phyloP scores from a whole-genome alignment of 1,140 invertebrate species.

The Fopius arisanus region DNA sequence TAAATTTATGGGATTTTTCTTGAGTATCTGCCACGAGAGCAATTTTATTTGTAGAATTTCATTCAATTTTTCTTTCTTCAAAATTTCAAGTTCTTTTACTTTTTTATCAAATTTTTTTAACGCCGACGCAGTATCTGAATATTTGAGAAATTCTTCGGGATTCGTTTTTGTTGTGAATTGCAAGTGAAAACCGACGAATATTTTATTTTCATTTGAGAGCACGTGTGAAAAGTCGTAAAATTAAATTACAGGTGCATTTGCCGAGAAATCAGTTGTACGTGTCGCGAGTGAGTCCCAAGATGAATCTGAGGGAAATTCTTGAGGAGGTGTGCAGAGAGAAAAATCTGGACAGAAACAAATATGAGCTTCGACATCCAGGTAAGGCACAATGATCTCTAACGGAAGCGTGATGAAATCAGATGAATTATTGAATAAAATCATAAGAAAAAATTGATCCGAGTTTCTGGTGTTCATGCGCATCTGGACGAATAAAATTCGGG shows the following conservation, averaged over 20 bases:
- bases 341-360: slow-evolving; percentile 76
- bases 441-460: neutral
- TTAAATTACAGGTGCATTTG: slow-evolving; percentile 72
- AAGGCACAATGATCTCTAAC: too few species aligned
- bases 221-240: slow-evolving; percentile 16
- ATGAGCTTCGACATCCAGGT: slow-evolving; percentile 83
- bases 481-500: slow-evolving; percentile 4
- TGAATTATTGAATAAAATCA: neutral
- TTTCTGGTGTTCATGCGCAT: neutral
- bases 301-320: slow-evolving; percentile 73
- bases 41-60: too few species aligned
- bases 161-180: neutral
- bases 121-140: too few species aligned
- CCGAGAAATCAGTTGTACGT: slow-evolving; percentile 85
- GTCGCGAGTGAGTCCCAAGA: slow-evolving; percentile 74
- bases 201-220: neutral
- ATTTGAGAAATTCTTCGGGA: too few species aligned
- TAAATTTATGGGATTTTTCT: neutral
- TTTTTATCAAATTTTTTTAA: too few species aligned
- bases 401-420: too few species aligned
- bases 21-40: neutral
- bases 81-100: too few species aligned
- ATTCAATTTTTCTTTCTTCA: too few species aligned
- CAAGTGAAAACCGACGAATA: neutral
- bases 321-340: slow-evolving; percentile 82